Base-by-base conservation (phyloP, 1,140 invertebrate species). In the Samia ricini region DNA sequence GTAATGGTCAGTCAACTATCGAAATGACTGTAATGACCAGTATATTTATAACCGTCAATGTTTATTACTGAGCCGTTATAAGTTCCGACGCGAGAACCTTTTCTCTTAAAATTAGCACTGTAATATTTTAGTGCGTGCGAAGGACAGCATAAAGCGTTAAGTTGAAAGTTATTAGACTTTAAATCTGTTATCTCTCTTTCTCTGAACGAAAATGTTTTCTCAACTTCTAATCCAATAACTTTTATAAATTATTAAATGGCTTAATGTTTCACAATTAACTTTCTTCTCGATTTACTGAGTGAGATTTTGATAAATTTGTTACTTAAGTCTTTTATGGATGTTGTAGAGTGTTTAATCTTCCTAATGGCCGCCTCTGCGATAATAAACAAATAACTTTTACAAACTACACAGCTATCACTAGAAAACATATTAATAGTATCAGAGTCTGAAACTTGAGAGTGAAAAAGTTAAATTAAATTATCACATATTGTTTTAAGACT, bases 11-110 rank as follows among this genome's bases (percentile, higher is more conserved):
- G 3, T 42, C 4, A 42, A 42, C 33, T 42, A 42, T 42, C 33
- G 33, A 42, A 42, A 4, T 1, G 7, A 42, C 12, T 42, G 8
- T 42, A 42, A 42, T 15, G 4, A 42, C 33, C n/a, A 12, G 33
- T 0, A 42, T 42, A 12, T 42, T 42, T 42, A 42, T 42, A 42
- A 15, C 36, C 66, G 33, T 57, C 20, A 19, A 69, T 67, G 68
- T 73, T 76, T 76, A 72, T 72, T 69, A 68, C 55, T 7, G 3
- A 58, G 58, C n/a, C n/a, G n/a, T 66, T 71, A 67, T 68, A 74
- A 71, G 66, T 73, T 68, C 63, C 68, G 69, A 62, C 68, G 62
- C 59, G n/a, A 51, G 64, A 26, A 63, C 64, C 63, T 66, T 72
- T 69, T 69, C 62, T 72, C 70, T 68, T 66, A 68, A 64, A 75